Base-by-base conservation (phyloP, 2,113 vertebrate species). In the Trichomycterus rosablanca region DNA sequence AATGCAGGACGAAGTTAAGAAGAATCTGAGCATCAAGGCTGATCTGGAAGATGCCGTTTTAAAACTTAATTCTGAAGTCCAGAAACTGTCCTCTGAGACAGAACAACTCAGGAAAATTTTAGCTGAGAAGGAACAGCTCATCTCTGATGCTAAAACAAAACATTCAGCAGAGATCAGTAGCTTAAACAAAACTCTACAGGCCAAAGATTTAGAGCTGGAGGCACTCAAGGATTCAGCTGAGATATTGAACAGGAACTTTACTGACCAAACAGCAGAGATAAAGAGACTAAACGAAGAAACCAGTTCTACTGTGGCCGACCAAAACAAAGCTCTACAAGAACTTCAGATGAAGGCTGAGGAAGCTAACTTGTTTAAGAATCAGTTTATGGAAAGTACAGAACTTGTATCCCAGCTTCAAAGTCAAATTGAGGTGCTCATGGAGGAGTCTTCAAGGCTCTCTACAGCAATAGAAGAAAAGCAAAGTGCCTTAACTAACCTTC, bases 161-260 rank as follows among this genome's bases (percentile, higher is more conserved):
- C 78, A 79, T n/a, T 71, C 72, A 1, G 2, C 70, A 14, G 54
- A 76, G 1, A 75, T 66, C 7, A 81, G 84, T 58, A 81, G 58
- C 44, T 74, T 91, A 18, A 81, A 71, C 9, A 35, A 10, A 1
- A 73, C 82, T 2, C 68, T 90, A 4, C 72, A 80, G 28, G 63
- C 74, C 60, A 93, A 84, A 71, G 85, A 88, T 9, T 59, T 34
- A 2, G 87, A 92, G 67, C 28, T 68, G 90, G 50, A 89, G 80
- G 66, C 84, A 87, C 89, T 1, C 73, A 89, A 63, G 86, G 90
- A 43, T 56, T 67, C 0, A 66, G 79, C 14, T 37, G 66, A 4
- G 82, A 77, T n/a, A 60, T 81, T 89, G 24, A 74, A 69, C 22
- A 63, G 45, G 44, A 73, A 76, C 63, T 73, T 88, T 12, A 66